A percentile compares a stretch with the other conserved stretches of the same genome.
phyloP scores from a whole-genome alignment of 2,888 invertebrate genomes.

The Pomacea canaliculata region DNA sequence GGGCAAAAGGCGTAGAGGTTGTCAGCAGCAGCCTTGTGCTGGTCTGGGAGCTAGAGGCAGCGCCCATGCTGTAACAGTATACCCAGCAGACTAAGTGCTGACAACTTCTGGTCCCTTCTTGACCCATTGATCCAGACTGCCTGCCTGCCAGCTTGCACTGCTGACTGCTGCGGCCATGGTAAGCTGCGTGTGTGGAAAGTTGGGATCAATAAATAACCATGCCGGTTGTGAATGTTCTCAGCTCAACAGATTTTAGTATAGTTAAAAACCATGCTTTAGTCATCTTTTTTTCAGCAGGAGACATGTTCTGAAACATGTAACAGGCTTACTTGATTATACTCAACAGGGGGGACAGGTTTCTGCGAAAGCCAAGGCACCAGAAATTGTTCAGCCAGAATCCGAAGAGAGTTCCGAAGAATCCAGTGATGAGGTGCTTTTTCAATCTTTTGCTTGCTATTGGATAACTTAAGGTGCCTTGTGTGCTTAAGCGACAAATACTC shows the following conservation, averaged over 20 bases:
- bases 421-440: conserved; percentile 9
- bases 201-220: too few relatives aligned
- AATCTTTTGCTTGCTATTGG: neutral
- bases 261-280: too few relatives aligned
- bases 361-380: conserved; percentile 26
- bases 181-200: neutral
- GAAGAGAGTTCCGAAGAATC: conserved; percentile 26
- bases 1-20: neutral
- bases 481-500: too few relatives aligned
- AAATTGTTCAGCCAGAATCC: conserved; percentile 20
- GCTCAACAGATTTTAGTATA: too few relatives aligned
- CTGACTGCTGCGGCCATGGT: neutral
- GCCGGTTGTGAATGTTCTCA: too few relatives aligned
- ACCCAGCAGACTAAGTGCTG: too few relatives aligned
- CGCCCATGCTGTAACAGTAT: neutral
- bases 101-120: too few relatives aligned
- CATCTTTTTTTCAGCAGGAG: too few relatives aligned
- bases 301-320: too few relatives aligned
- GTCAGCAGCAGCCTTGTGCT: conserved; percentile 2
- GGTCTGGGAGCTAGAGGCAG: conserved; percentile 4
- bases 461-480: too few relatives aligned
- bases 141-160: neutral
- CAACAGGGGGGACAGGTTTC: conserved; percentile 17
- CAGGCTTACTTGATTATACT: neutral
- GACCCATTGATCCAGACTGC: too few relatives aligned